A percentile compares a stretch with the other conserved stretches of the same genome.
These are phyloP conservation scores for Caenorhabditis imperialis DNA, from an alignment of 2,888 invertebrate species.

Conservation along the genomic window DNA sequence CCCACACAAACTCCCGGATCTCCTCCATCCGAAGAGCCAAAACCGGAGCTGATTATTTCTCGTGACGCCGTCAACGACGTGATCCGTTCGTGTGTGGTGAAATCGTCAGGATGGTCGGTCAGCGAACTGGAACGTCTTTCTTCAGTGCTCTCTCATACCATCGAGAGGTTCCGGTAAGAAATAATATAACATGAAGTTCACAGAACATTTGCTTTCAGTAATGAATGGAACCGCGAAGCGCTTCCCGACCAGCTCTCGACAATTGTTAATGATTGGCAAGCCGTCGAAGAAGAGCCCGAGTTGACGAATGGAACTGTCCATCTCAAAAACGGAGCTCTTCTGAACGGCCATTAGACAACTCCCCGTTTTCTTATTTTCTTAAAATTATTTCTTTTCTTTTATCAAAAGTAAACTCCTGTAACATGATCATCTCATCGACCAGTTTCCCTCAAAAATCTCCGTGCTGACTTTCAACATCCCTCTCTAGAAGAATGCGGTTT, in stretches of 20 bases:
- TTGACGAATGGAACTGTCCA: background rate
- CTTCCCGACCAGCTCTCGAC: slow-evolving; percentile 19
- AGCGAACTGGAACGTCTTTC: slow-evolving; percentile 71
- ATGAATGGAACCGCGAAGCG: slow-evolving; percentile 37
- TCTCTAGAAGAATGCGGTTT: slow-evolving; percentile 19
- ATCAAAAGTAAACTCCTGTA: slow-evolving; percentile 17
- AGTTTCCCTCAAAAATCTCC: slow-evolving; percentile 7
- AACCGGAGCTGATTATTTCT: slow-evolving; percentile 17
- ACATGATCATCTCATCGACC: slow-evolving; percentile 1
- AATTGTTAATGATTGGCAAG: slow-evolving; percentile 39
- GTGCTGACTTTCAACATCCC: slow-evolving; percentile 17
- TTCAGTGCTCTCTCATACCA: slow-evolving; percentile 64
- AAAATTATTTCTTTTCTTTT: slow-evolving; percentile 3
- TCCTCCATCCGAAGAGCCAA: background rate
- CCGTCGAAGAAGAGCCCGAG: slow-evolving; percentile 1
- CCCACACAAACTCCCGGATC: slow-evolving; percentile 5
- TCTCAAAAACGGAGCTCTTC: slow-evolving; percentile 6
- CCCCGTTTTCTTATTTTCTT: background rate
- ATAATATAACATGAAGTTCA: background rate
- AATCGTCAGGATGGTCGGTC: slow-evolving; percentile 68
- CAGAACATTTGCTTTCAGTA: slow-evolving; percentile 20
- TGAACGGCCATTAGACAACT: slow-evolving; percentile 14
- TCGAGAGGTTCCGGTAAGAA: slow-evolving; percentile 60
- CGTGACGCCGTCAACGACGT: background rate
- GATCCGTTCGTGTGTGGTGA: slow-evolving; percentile 47